These are phyloP conservation scores for Magallana gigas DNA, from an alignment of 1,140 invertebrate species.

Conservation along the genomic window DNA sequence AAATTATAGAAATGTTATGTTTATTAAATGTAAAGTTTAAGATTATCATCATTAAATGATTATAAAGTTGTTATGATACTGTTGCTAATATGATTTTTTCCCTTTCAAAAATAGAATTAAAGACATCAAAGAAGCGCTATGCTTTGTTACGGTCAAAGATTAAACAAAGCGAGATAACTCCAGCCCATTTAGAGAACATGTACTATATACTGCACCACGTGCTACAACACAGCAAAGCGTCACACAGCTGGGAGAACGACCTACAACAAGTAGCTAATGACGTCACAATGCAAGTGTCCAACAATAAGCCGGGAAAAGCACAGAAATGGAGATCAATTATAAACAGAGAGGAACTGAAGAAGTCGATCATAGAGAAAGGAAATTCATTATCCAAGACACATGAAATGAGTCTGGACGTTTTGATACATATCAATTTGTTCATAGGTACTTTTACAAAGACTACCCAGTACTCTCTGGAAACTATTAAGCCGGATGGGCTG, in stretches of 20 bases:
- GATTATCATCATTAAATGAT: too few relatives aligned
- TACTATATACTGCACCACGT: neutral
- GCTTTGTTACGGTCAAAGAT: neutral
- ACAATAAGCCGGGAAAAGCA: neutral
- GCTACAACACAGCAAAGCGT: conserved; percentile 24
- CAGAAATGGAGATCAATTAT: neutral
- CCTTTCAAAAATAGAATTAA: neutral
- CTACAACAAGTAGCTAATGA: neutral
- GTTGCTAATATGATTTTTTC: too few relatives aligned
- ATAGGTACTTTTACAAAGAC: neutral
- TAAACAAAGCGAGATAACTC: neutral
- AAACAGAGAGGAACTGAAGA: neutral
- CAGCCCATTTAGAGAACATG: neutral
- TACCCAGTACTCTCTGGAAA: neutral
- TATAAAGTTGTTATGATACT: too few relatives aligned
- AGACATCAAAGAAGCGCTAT: neutral
- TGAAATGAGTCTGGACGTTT: neutral
- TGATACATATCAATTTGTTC: neutral
- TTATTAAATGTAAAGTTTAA: too few relatives aligned
- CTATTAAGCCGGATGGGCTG: neutral
- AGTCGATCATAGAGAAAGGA: neutral
- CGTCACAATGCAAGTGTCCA: neutral
- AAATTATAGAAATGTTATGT: too few relatives aligned
- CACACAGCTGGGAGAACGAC: neutral
- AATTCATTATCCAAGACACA: neutral